These are phyloP conservation scores for Saccostrea glomerata DNA, from an alignment of 1,140 invertebrate species.

Conservation along the genomic window DNA sequence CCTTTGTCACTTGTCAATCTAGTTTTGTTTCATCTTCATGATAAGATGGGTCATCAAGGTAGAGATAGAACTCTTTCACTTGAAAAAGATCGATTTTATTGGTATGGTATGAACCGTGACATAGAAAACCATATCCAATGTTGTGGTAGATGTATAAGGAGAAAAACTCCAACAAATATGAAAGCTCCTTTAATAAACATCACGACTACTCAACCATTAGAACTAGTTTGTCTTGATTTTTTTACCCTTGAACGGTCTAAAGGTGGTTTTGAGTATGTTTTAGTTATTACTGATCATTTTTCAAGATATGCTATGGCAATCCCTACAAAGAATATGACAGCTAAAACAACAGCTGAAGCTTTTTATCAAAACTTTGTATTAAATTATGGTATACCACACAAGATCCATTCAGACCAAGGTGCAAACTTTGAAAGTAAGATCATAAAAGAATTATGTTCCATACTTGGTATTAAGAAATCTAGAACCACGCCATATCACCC, in stretches of 20 bases:
- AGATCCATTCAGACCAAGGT: not conserved
- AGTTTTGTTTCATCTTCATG: too few species aligned
- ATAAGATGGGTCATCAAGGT: too few species aligned
- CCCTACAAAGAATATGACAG: not conserved
- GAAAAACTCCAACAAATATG: constrained; percentile 41
- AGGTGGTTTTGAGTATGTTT: too few species aligned
- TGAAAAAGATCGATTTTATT: constrained; percentile 47
- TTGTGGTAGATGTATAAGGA: not conserved
- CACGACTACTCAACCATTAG: constrained; percentile 32
- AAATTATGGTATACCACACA: not conserved
- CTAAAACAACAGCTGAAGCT: not conserved
- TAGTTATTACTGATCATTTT: not conserved
- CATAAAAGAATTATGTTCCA: not conserved
- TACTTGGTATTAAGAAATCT: not conserved
- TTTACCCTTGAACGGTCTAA: not conserved
- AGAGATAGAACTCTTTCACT: constrained; percentile 8
- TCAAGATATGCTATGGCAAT: not conserved
- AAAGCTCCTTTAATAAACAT: constrained; percentile 46
- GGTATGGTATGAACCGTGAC: constrained; percentile 42
- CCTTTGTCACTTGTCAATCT: too few species aligned
- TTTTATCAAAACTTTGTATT: constrained; percentile 7
- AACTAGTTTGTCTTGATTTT: constrained; percentile 32
- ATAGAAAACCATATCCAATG: constrained; percentile 19
- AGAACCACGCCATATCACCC: constrained; percentile 11
- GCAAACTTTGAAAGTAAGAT: constrained; percentile 3